Evolutionary conservation across 2,113 vertebrate genomes (phyloP).

Genomic region (Ptychochromis oligacanthus): DNA sequence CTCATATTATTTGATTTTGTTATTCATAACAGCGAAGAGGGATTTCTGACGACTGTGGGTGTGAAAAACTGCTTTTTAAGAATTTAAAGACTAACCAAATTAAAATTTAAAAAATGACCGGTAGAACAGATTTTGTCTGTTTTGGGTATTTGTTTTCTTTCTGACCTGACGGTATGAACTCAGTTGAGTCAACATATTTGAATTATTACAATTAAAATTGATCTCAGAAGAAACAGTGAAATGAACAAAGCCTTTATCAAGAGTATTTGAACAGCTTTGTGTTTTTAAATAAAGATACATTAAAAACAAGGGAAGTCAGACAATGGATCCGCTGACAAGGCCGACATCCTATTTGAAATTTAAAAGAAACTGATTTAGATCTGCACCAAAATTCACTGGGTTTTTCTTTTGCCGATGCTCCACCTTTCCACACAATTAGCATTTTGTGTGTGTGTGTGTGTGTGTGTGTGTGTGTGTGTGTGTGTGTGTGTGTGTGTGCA

Average conservation of each 20-base stretch:
- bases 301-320: neutral
- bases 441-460: neutral
- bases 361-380: neutral
- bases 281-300: neutral
- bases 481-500: neutral
- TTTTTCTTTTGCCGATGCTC: neutral
- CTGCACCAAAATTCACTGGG: neutral
- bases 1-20: accelerated
- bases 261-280: neutral
- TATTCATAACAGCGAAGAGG: neutral
- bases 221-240: no score
- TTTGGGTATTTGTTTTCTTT: no score
- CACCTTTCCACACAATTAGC: no score
- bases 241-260: no score
- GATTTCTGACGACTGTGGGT: neutral
- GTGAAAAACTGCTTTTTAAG: neutral
- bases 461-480: neutral
- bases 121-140: no score
- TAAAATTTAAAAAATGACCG: no score
- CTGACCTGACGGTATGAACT: no score
- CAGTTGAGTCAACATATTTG: no score
- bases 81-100: no score
- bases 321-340: no score
- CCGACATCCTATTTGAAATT: neutral
- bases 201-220: no score